Base-by-base conservation (phyloP, 2,113 vertebrate species). In the Percina caprodes region DNA sequence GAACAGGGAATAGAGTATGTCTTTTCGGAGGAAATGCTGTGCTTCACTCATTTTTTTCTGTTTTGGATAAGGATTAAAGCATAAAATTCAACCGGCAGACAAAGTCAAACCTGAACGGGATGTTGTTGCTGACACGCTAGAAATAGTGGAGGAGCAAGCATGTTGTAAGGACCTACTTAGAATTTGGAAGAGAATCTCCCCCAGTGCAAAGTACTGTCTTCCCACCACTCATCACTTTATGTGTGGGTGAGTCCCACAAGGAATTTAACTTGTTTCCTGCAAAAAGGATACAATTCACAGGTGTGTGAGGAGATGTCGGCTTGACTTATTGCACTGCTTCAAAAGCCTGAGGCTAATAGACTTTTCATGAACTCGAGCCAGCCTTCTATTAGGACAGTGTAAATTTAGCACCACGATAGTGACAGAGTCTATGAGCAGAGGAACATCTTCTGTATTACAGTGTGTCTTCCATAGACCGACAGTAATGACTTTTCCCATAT, bases 311-410 rank as follows among this genome's bases (percentile, higher is more conserved):
- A 62, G 80, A 85, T 69, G 82, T 85, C 89, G 80, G 6, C 77
- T 88, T 89, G 89, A 89, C 76, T 83, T 86, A 92, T 83, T 81
- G 67, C 86, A 39, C 69, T 60, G 54, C 76, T 77, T 90, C 80
- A 82, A 77, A 86, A 14, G 89, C 91, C 86, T 67, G 58, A 63
- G 79, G 89, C 87, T 46, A 78, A 86, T 73, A 68, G 62, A 59
- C 76, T 89, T 88, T 71, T 76, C 82, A 80, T 83, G 81, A 85
- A 86, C 78, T 76, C 0, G 13, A 66, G 54, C 61, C 12, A 35
- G 74, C 46, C 72, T 23, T 72, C 71, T 26, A 62, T 69, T 62
- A 69, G 74, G 72, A 60, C 21, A 21, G 77, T 46, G 69, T 72
- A 74, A 74, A 80, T 89, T 82, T 84, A 86, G 74, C 39, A 80